These are phyloP conservation scores for Drosophila recens DNA, from an alignment of 2,888 invertebrate genomes.

Conservation along the genomic window DNA sequence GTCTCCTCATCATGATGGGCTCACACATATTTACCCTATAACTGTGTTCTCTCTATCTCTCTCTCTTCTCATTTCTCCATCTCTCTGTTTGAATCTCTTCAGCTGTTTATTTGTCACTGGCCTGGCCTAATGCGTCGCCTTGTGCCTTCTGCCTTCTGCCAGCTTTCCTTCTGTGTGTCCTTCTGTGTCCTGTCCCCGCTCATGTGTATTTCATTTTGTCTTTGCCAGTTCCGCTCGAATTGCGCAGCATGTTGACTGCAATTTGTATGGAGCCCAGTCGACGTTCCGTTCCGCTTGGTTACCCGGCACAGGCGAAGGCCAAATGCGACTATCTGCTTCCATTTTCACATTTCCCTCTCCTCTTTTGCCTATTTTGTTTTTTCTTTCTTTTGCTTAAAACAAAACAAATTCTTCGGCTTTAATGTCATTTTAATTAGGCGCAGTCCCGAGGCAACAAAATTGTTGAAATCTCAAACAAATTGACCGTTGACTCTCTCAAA, in stretches of 20 bases:
- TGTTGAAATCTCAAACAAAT: constrained; percentile 73
- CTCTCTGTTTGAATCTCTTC: constrained; percentile 11
- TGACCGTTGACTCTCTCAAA: constrained; percentile 69
- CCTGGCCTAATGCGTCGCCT: constrained; percentile 69
- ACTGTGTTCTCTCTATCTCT: background rate
- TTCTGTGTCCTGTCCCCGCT: constrained; percentile 57
- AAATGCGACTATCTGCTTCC: constrained; percentile 38
- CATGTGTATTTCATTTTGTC: constrained; percentile 77
- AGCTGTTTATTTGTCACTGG: constrained; percentile 77
- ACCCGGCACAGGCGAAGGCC: constrained; percentile 63
- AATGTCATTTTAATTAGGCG: constrained; percentile 76
- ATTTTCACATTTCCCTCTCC: background rate
- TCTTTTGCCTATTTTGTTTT: background rate
- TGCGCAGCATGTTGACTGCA: constrained; percentile 77
- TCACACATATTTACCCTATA: constrained; percentile 27
- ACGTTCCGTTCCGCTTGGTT: constrained; percentile 74
- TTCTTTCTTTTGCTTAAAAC: constrained; percentile 23
- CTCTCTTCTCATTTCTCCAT: background rate
- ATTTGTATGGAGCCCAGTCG: constrained; percentile 71
- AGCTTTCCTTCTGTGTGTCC: constrained; percentile 31
- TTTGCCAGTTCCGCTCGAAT: constrained; percentile 76
- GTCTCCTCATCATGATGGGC: constrained; percentile 13
- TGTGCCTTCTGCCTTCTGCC: constrained; percentile 18
- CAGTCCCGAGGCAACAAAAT: constrained; percentile 55
- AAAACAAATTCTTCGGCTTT: constrained; percentile 56